Evolutionary conservation across 2,797 vertebrate genomes (phyloP), one percentile per base, ranked within the genome.

Genomic region (Myotis daubentonii): DNA sequence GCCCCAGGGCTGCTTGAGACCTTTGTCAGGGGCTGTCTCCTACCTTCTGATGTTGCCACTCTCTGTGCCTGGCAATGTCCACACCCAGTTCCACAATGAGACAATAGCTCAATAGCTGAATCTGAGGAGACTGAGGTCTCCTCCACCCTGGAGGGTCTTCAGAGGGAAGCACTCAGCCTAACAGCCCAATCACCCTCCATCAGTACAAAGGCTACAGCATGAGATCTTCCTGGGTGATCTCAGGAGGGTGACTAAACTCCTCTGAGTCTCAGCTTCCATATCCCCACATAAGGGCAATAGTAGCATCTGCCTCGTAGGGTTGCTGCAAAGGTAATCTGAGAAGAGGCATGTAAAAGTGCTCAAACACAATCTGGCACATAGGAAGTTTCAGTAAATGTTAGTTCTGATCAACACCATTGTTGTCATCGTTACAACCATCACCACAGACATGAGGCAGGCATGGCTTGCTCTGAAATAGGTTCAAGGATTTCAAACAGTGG

Each of bases 381-480:
- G 53, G 13, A 84, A 13, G 36, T 68, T 81, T 93, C 84, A 53
- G 4, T 81, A 68, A 44, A 55, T 44, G 23, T 70, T 71, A 79
- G 44, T n/a, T 79, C 44, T 74, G 68, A 49, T 60, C 68, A 44
- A 9, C 44, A 65, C 28, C 53, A 13, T 51, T 16, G 60, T 4
- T 47, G 70, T 72, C 76, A 62, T 78, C 51, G 79, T 66, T 79
- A 65, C 8, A 57, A 90, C 84, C 60, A 47, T 51, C 13, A 82
- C 36, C 87, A 89, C 93, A 97, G 86, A 96, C 91, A 96, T 97
- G 13, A 97, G 87, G 92, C 93, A 97, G 95, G 90, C 51, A 82
- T 91, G 84, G 78, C 93, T 97, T 96, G 79, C 86, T 96, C 96
- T 97, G 49, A 93, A 97, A 91, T 30, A 15, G 23, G 53, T 89